These are phyloP conservation scores for Lasioglossum pauxillum DNA, from an alignment of 2,888 invertebrate genomes.

Conservation along the genomic window DNA sequence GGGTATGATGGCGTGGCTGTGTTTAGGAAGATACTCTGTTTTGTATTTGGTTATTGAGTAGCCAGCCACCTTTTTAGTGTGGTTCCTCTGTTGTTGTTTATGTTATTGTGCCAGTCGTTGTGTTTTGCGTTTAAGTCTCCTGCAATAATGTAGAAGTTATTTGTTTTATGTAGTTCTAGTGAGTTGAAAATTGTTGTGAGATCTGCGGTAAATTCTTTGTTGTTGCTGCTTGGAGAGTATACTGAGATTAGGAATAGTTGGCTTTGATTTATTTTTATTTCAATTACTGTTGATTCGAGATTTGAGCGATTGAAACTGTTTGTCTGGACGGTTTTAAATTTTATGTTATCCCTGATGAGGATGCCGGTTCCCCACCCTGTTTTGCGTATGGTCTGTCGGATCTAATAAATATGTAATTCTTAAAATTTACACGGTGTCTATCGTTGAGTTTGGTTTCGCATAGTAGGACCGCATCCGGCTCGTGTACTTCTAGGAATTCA, in stretches of 20 bases:
- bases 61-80: too few species aligned
- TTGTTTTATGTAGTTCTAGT: too few species aligned
- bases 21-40: not conserved
- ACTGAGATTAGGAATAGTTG: too few species aligned
- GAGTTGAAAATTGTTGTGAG: too few species aligned
- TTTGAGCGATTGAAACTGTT: fast-evolving
- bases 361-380: too few species aligned
- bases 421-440: not conserved
- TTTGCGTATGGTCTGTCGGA: slow-evolving; percentile 22
- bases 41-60: not conserved
- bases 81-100: too few species aligned
- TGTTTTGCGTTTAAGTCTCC: too few species aligned
- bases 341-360: not conserved
- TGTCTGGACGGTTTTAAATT: not conserved
- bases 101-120: too few species aligned
- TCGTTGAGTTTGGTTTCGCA: slow-evolving; percentile 26
- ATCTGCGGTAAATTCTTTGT: too few species aligned
- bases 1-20: not conserved
- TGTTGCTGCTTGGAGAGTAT: too few species aligned
- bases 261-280: too few species aligned
- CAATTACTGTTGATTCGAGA: not conserved
- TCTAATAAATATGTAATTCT: not conserved
- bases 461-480: slow-evolving; percentile 6
- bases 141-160: too few species aligned
- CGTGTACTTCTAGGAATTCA: not conserved